Evolutionary conservation across 2,797 vertebrate genomes (phyloP), one percentile per base, ranked within the genome.

Genomic region (Spondyliosoma cantharus): DNA sequence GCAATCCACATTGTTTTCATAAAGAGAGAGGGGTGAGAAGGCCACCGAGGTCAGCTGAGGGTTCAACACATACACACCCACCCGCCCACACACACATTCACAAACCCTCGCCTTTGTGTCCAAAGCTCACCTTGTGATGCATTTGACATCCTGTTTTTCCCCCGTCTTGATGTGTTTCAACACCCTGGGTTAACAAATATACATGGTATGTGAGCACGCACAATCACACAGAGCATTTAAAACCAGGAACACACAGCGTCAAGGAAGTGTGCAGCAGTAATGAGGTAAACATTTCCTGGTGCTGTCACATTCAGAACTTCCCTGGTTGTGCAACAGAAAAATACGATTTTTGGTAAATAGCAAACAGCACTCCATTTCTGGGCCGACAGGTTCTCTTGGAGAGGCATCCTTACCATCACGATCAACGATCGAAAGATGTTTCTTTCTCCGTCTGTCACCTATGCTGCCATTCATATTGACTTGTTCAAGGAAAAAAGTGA

Each of bases 271-370:
- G 16, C 24, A 9, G 48, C 17, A 61, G 29, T 24, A 60, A 50
- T 68, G 24, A 68, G 63, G 73, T 43, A 74, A 87, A 86, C 67
- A 86, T 79, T 93, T 87, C 89, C 89, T 83, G 59, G 29, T 77
- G 57, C 64, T 77, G 68, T 84, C 25, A 32, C 53, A 48, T 62
- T 8, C 50, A 56, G 37, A 86, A 63, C 0, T 71, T 69, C 65
- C 74, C 4, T 1, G n/a, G 12, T 90, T 77, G 45, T 22, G 83
- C 75, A 90, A 89, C 5, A 22, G 13, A 64, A 73, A 37, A 73
- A 46, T 56, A 32, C 59, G 43, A 8, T 52, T 32, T 7, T 60
- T 45, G 9, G 7, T 16, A 65, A 60, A 69, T 19, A 45, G n/a
- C 63, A 70, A 65, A 65, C 48, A 57, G 7, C 0, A 5, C 13